Conservation (phyloP, 2,113 vertebrate genomes). For the Todiramphus chloris region DNA sequence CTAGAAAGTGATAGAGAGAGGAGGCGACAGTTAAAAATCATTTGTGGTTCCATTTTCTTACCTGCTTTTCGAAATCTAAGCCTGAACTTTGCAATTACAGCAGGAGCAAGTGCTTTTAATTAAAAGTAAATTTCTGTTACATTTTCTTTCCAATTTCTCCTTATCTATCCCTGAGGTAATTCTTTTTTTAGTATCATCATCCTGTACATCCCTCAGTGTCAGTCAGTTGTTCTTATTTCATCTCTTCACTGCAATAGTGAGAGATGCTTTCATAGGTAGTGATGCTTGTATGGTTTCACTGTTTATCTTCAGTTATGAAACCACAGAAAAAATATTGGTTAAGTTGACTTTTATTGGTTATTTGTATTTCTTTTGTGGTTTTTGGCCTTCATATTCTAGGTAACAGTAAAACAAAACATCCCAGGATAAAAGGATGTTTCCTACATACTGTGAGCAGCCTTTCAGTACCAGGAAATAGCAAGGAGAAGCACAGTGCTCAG, state of each 20-base stretch:
- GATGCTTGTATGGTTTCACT: background rate
- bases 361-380: background rate
- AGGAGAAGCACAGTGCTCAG: background rate
- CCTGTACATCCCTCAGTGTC: background rate
- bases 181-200: background rate
- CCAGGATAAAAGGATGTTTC: background rate
- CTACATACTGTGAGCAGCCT: background rate
- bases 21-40: background rate
- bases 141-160: background rate
- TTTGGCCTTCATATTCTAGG: background rate
- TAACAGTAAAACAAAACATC: background rate
- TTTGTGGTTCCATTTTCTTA: background rate
- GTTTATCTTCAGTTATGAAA: background rate
- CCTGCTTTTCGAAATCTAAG: background rate
- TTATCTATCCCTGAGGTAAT: background rate
- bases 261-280: background rate
- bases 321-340: background rate
- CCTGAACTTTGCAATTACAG: background rate
- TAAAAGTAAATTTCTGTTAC: background rate
- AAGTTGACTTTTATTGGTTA: background rate
- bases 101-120: background rate
- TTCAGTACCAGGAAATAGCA: background rate
- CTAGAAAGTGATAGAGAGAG: background rate
- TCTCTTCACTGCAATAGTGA: background rate
- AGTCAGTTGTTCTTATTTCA: background rate